Percentiles rank a stretch among this genome's conserved stretches.
These are phyloP conservation scores for Mungos mungo DNA, from an alignment of 2,113 vertebrate species.

Conservation along the genomic window DNA sequence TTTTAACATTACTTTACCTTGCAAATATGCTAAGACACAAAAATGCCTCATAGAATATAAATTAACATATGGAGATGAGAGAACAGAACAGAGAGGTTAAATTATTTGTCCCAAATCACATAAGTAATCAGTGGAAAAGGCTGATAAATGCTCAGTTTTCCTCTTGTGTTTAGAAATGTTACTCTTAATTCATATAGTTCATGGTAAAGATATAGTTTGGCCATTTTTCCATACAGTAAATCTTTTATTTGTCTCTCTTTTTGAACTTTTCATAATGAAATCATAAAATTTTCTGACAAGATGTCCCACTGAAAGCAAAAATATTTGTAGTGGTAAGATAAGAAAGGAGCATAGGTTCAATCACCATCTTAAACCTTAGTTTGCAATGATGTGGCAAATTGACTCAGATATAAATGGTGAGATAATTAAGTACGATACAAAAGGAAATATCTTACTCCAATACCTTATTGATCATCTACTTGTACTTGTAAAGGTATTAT, in stretches of 20 bases:
- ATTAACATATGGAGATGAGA: background rate
- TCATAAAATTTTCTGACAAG: background rate
- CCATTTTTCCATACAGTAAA: background rate
- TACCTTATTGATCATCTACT: background rate
- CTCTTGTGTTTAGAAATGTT: background rate
- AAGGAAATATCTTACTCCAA: background rate
- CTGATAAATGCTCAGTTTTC: background rate
- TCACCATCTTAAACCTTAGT: background rate
- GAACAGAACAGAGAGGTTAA: background rate
- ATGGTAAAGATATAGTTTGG: background rate
- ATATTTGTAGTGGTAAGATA: background rate
- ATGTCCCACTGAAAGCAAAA: background rate
- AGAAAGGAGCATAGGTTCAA: background rate
- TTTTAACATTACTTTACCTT: slow-evolving; percentile 52
- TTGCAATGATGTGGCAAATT: background rate
- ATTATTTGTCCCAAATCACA: slow-evolving; percentile 42
- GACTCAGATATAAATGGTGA: background rate
- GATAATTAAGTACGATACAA: background rate
- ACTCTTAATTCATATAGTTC: background rate
- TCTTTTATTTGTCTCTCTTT: background rate
- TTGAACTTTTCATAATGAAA: background rate
- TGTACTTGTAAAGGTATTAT: background rate
- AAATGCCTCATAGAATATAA: slow-evolving; percentile 20
- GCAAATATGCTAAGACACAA: background rate
- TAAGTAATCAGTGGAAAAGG: background rate